Conservation (phyloP, 2,888 invertebrate species). For the Drosophila anceps region DNA sequence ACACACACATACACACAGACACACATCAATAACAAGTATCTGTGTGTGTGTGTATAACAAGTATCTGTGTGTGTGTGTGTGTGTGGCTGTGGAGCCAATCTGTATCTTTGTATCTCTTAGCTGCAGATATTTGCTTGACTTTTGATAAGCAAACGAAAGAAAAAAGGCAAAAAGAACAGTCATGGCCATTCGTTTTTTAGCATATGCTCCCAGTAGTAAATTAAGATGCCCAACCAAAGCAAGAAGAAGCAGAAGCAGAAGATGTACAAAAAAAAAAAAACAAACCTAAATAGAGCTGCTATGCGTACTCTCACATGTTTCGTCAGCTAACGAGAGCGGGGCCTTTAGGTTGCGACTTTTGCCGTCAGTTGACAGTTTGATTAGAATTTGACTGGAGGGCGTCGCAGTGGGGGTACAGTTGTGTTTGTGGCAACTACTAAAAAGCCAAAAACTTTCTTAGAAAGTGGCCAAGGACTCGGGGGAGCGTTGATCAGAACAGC, state of each 20-base stretch:
- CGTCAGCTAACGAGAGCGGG: constrained; percentile 47
- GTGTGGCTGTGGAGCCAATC: constrained; percentile 42
- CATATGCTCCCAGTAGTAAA: constrained; percentile 71
- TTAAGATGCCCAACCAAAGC: constrained; percentile 44
- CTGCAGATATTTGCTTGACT: constrained; percentile 75
- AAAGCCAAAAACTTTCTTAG: constrained; percentile 17
- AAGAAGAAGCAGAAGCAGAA: constrained; percentile 6
- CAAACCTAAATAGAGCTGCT: constrained; percentile 37
- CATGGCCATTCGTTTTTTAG: constrained; percentile 71
- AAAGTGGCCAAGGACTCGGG: constrained; percentile 15
- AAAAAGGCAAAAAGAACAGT: constrained; percentile 32
- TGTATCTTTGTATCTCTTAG: constrained; percentile 64
- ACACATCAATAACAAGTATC: constrained; percentile 50
- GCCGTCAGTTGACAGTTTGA: constrained; percentile 63
- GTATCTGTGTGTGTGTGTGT: constrained; percentile 30
- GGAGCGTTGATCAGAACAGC: constrained; percentile 34
- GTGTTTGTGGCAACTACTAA: constrained; percentile 37
- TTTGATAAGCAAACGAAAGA: constrained; percentile 53
- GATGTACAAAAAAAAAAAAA: constrained; percentile 5
- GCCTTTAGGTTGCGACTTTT: constrained; percentile 48
- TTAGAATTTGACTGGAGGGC: constrained; percentile 46
- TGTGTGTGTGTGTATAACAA: constrained; percentile 25
- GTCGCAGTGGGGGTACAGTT: constrained; percentile 43
- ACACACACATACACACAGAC: constrained; percentile 45
- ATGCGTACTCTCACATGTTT: constrained; percentile 40